phyloP scores from a whole-genome alignment of 1,140 invertebrate genomes.

The Lamellibrachia luymesi region DNA sequence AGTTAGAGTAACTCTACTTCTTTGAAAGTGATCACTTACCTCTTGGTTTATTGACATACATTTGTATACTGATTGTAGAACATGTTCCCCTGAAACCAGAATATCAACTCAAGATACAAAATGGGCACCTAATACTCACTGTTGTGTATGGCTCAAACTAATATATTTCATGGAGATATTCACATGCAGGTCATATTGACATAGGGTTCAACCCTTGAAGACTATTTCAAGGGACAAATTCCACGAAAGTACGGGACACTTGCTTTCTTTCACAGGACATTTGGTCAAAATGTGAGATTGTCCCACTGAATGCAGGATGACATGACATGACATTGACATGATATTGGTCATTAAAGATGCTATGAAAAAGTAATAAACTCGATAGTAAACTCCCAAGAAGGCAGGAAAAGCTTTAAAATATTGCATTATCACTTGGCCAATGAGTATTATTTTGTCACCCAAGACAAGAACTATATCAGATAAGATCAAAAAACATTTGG shows the following conservation, averaged over 20 bases:
- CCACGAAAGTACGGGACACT: no score
- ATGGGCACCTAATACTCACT: background rate
- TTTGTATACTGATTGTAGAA: background rate
- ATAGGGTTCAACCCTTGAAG: background rate
- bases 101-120: background rate
- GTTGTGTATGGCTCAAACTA: background rate
- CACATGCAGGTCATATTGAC: background rate
- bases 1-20: background rate
- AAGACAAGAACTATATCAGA: no score
- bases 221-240: no score
- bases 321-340: no score
- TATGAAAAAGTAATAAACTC: background rate
- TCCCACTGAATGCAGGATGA: no score
- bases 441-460: no score
- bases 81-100: background rate
- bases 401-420: background rate
- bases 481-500: no score
- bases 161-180: background rate
- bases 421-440: no score
- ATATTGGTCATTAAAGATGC: background rate
- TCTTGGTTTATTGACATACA: background rate
- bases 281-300: no score
- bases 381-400: background rate
- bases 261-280: no score
- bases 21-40: background rate